These are phyloP conservation scores for Corella eumyota DNA, from an alignment of 23 tunicate genomes.

Conservation along the genomic window DNA sequence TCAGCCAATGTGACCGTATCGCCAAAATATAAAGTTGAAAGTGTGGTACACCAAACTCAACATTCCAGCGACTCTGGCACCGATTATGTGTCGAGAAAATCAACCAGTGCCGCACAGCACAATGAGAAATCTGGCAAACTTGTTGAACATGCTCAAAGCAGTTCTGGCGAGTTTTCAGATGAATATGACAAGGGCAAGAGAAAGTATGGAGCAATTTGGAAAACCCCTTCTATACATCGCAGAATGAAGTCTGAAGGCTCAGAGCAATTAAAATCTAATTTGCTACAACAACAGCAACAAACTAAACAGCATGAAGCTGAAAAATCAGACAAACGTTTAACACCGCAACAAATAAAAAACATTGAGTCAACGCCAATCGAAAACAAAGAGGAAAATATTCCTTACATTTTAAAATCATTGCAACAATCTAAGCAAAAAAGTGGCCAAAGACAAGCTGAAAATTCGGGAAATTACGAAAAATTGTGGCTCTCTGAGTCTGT, in stretches of 20 bases:
- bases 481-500: constrained; percentile 26
- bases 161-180: constrained; percentile 13
- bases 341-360: no score
- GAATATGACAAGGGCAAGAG: constrained; percentile 16
- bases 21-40: constrained; percentile 2
- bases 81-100: constrained; percentile 6
- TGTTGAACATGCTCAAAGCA: constrained; percentile 15
- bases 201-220: constrained; percentile 72
- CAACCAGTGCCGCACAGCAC: neutral
- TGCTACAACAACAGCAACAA: no score
- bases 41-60: neutral
- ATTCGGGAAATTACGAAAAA: constrained; percentile 28
- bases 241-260: constrained; percentile 22
- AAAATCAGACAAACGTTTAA: neutral
- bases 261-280: no score
- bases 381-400: constrained; percentile 14
- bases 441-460: neutral
- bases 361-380: no score
- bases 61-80: neutral
- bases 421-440: constrained; percentile 4
- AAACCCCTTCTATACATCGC: constrained; percentile 49
- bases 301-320: constrained; percentile 7
- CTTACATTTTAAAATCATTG: constrained; percentile 29
- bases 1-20: constrained; percentile 27
- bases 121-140: neutral